phyloP scores from a whole-genome alignment of 2,888 invertebrate species.

The Pyrrhosoma nymphula region DNA sequence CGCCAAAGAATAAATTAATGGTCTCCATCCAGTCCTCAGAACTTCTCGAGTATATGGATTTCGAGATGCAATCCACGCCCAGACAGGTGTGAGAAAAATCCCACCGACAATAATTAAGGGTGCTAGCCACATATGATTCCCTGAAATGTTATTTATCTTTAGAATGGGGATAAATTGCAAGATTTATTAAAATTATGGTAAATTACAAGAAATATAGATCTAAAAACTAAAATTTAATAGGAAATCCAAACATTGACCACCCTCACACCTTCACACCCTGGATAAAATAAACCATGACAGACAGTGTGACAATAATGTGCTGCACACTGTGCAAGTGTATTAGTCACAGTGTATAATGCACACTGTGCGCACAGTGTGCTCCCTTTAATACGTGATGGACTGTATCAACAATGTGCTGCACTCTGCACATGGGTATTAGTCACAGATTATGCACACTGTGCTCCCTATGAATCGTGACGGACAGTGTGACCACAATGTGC shows the following conservation, averaged over 20 bases:
- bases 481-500: too few species aligned
- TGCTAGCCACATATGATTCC: constrained; percentile 83
- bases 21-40: constrained; percentile 92
- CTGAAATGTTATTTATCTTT: constrained; percentile 74
- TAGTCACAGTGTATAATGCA: too few species aligned
- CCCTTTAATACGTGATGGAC: too few species aligned
- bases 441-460: too few species aligned
- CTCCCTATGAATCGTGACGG: too few species aligned
- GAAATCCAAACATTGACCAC: background rate
- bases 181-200: constrained; percentile 4
- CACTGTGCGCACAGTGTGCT: too few species aligned
- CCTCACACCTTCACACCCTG: background rate
- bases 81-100: constrained; percentile 87
- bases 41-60: constrained; percentile 91
- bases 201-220: constrained; percentile 11
- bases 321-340: too few species aligned
- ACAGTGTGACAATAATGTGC: too few species aligned
- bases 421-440: too few species aligned
- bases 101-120: constrained; percentile 85
- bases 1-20: constrained; percentile 94
- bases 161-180: too few species aligned
- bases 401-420: too few species aligned
- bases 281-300: too few species aligned
- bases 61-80: constrained; percentile 88
- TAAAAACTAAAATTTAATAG: background rate